These are phyloP conservation scores for Lithophane ornitopus DNA, from an alignment of 2,888 invertebrate genomes.

Conservation along the genomic window DNA sequence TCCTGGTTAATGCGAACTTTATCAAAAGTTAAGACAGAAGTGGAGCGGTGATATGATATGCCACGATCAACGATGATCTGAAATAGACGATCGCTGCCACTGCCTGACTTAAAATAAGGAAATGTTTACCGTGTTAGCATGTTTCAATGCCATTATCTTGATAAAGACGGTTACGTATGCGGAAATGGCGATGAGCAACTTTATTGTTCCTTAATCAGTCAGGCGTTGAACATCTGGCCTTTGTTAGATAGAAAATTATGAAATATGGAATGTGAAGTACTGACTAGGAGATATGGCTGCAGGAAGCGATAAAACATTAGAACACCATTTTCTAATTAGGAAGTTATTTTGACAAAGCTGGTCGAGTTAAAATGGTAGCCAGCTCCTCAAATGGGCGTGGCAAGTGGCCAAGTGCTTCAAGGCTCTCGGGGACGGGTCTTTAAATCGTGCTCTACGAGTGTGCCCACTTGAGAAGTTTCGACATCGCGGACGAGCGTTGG, in stretches of 20 bases:
- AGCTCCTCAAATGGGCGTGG: constrained; percentile 84
- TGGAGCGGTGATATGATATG: constrained; percentile 16
- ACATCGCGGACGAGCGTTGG: constrained; percentile 77
- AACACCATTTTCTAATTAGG: constrained; percentile 64
- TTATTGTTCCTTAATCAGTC: constrained; percentile 83
- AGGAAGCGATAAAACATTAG: constrained; percentile 26
- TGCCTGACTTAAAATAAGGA: constrained; percentile 74
- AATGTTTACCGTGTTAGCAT: constrained; percentile 80
- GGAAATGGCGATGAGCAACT: constrained; percentile 82
- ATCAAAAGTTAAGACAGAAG: constrained; percentile 40
- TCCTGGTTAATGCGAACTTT: constrained; percentile 47
- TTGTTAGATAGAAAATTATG: constrained; percentile 72
- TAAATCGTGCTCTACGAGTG: constrained; percentile 81
- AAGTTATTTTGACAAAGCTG: constrained; percentile 63
- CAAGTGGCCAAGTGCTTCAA: constrained; percentile 85
- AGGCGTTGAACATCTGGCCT: constrained; percentile 79
- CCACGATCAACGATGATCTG: constrained; percentile 42
- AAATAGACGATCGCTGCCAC: constrained; percentile 47
- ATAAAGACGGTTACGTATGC: constrained; percentile 86
- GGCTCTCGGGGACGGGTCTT: constrained; percentile 85
- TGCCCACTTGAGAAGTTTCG: constrained; percentile 84
- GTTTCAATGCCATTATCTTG: constrained; percentile 86
- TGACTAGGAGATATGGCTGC: background rate
- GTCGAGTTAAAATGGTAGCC: constrained; percentile 71
- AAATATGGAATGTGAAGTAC: constrained; percentile 49